Percentiles rank a stretch among this genome's conserved stretches.
phyloP scores from a whole-genome alignment of 2,888 invertebrate species.

The Cataglyphis altisquamis region DNA sequence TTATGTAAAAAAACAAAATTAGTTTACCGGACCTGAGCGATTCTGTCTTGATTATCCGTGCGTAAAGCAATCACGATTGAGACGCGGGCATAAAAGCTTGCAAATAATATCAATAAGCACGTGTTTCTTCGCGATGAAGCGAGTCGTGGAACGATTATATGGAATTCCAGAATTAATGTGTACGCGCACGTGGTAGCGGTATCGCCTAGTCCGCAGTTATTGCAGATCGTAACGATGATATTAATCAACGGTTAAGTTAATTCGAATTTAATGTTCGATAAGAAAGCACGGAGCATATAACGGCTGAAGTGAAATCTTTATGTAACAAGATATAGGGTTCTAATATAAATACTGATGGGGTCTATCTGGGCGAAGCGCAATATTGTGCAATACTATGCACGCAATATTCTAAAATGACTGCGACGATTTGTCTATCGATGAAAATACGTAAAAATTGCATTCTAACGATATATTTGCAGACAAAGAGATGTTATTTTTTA shows the following conservation, averaged over 20 bases:
- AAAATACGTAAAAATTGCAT: background rate
- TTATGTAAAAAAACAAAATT: background rate
- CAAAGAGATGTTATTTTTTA: background rate
- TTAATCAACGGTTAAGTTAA: conserved; percentile 51
- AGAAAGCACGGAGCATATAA: conserved; percentile 17
- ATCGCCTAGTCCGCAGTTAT: conserved; percentile 30
- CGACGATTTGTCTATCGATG: background rate
- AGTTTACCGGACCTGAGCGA: background rate
- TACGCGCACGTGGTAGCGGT: conserved; percentile 25
- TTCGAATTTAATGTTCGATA: conserved; percentile 47
- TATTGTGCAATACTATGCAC: conserved; percentile 58
- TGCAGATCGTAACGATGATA: conserved; percentile 37
- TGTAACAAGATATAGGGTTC: conserved; percentile 8
- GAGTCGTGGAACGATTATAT: conserved; percentile 26
- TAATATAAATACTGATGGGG: background rate
- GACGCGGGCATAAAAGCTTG: conserved; percentile 36
- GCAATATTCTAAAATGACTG: conserved; percentile 43
- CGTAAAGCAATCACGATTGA: conserved; percentile 39
- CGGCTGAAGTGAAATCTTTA: background rate
- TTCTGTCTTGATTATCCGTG: conserved; percentile 5
- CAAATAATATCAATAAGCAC: conserved; percentile 47
- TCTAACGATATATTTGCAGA: background rate
- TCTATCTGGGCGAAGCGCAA: conserved; percentile 38
- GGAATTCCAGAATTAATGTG: conserved; percentile 48
- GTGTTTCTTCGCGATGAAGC: conserved; percentile 49